Percentiles rank a stretch among this genome's conserved stretches.
phyloP scores from a whole-genome alignment of 2,888 invertebrate species.

The Rhogogaster chlorosoma region DNA sequence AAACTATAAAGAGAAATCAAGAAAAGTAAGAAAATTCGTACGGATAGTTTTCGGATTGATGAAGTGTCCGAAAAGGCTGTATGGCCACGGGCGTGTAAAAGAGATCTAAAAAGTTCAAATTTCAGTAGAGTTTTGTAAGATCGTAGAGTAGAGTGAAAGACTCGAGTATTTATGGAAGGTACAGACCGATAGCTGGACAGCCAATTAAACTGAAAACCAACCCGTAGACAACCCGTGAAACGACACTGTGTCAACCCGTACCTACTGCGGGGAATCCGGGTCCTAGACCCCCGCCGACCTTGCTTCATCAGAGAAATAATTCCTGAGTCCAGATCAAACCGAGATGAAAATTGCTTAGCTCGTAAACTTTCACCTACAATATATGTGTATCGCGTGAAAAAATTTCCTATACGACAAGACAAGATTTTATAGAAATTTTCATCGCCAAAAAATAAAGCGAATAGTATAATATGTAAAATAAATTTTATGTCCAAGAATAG shows the following conservation, averaged over 20 bases:
- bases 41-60: constrained; percentile 6
- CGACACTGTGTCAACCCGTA: constrained; percentile 28
- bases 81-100: background rate
- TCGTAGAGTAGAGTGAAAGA: constrained; percentile 1
- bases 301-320: background rate
- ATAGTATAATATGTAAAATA: no score
- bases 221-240: constrained; percentile 52
- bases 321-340: background rate
- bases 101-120: background rate
- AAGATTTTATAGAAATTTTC: no score
- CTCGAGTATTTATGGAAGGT: constrained; percentile 68
- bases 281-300: constrained; percentile 43
- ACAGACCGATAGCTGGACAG: constrained; percentile 63
- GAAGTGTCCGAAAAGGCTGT: background rate
- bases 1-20: background rate
- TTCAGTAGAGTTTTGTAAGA: background rate
- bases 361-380: background rate
- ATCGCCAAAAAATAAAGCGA: background rate
- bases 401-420: no score
- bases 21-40: background rate
- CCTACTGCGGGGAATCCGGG: constrained; percentile 49
- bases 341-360: background rate
- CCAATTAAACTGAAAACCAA: constrained; percentile 68
- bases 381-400: no score
- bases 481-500: background rate